These are phyloP conservation scores for Glyphotaelius pellucidus DNA, from an alignment of 2,888 invertebrate species.

Conservation along the genomic window DNA sequence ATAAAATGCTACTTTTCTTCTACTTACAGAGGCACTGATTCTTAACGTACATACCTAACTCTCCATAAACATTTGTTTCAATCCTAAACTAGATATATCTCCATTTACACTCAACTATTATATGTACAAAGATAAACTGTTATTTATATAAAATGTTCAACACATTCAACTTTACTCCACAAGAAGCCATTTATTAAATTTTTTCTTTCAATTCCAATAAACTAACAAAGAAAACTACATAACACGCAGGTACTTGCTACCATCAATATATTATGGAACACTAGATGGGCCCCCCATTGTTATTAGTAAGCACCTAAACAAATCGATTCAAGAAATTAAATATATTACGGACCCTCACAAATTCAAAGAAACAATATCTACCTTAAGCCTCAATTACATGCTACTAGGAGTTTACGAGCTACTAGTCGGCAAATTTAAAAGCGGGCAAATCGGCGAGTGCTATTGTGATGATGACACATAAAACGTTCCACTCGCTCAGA, in stretches of 20 bases:
- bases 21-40: slow-evolving; percentile 57
- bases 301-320: not conserved
- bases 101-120: slow-evolving; percentile 10
- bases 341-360: not conserved
- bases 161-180: not conserved
- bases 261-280: not conserved
- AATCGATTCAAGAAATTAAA: not conserved
- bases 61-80: slow-evolving; percentile 47
- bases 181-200: not conserved
- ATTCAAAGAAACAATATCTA: not conserved
- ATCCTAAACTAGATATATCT: slow-evolving; percentile 50
- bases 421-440: no score
- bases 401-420: no score
- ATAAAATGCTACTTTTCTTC: slow-evolving; percentile 43
- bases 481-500: no score
- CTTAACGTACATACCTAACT: slow-evolving; percentile 53
- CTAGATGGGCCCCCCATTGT: not conserved
- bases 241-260: slow-evolving; percentile 12
- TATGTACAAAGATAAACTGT: slow-evolving; percentile 25
- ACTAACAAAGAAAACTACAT: not conserved
- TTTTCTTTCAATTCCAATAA: not conserved
- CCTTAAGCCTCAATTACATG: no score
- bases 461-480: no score
- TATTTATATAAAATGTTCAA: slow-evolving; percentile 24
- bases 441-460: no score